These are phyloP conservation scores for Drosophila yooni DNA, from an alignment of 2,888 invertebrate genomes.

Conservation along the genomic window DNA sequence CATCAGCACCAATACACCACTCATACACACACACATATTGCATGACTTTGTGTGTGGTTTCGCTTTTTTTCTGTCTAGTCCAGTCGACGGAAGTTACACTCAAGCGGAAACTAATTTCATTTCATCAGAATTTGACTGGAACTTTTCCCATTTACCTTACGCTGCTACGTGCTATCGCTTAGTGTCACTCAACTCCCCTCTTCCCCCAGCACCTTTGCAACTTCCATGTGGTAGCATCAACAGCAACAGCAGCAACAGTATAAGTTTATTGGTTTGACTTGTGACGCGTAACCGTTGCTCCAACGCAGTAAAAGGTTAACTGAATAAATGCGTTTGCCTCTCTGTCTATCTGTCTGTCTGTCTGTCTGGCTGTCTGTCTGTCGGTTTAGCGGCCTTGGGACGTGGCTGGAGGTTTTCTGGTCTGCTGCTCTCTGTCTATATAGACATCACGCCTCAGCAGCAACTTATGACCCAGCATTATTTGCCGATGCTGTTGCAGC, in stretches of 20 bases:
- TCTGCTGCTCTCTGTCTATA: constrained; percentile 38
- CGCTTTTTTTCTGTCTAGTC: constrained; percentile 46
- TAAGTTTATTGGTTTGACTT: constrained; percentile 66
- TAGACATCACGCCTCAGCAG: constrained; percentile 60
- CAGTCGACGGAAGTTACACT: constrained; percentile 68
- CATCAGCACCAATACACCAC: constrained; percentile 21
- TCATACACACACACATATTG: constrained; percentile 28
- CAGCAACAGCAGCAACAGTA: constrained; percentile 23
- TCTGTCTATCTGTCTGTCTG: neutral
- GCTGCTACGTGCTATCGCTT: constrained; percentile 67
- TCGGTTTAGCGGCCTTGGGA: neutral
- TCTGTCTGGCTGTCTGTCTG: neutral
- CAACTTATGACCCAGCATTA: constrained; percentile 66
- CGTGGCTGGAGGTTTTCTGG: constrained; percentile 8
- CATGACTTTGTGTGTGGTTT: constrained; percentile 24
- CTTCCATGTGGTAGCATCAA: neutral
- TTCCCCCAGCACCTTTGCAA: neutral
- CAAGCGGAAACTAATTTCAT: constrained; percentile 74
- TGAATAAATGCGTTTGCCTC: constrained; percentile 57
- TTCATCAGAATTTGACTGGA: constrained; percentile 73
- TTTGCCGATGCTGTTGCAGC: constrained; percentile 36
- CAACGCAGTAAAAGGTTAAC: constrained; percentile 50
- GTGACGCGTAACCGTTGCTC: constrained; percentile 49
- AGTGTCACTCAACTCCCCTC: constrained; percentile 29
- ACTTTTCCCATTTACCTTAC: constrained; percentile 70